Evolutionary conservation across 2,888 invertebrate genomes (phyloP), one percentile per base, ranked within the genome.

Genomic region (Trissonchulus sp.): DNA sequence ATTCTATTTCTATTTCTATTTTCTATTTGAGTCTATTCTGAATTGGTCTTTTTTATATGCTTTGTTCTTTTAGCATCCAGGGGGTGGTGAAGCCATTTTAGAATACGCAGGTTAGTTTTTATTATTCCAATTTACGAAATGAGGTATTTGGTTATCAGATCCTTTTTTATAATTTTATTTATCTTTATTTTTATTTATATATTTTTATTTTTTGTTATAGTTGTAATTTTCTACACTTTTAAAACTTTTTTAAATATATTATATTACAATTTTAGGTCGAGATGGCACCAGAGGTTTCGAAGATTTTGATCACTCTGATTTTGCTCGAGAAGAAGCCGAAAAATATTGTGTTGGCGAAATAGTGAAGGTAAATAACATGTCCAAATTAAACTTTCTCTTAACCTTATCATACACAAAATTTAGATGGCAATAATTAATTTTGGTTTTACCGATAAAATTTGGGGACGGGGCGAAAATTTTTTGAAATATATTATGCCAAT

Each of bases 241-340:
- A 23, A 18, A n/a, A n/a, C 60, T 23, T 23, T 18, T n/a, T 23
- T 60, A 60, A 23, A 60, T n/a, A 23, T 60, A 18, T 60, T 23
- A 23, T 60, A 60, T 60, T 60, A 23, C 34, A 31, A 34, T 65
- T 65, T n/a, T 34, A 65, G 65, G 65, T 18, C 8, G 31, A 8
- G 65, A 65, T 65, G 65, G 65, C 28, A 15, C 65, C 15, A 30
- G 65, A 65, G 65, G 65, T 15, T 65, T 65, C n/a, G n/a, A 3
- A 65, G 65, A 65, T 30, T 65, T 65, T n/a, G 65, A 65, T 65
- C 65, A 65, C 34, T 65, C 65, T 65, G 65, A 65, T 8, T 65
- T 31, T 65, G 65, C 65, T 8, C 15, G 8, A 3, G 65, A 65
- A n/a, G 15, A 31, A 65, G 34, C 28, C 28, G 65, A 65, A 65